Percentiles rank a stretch among this genome's conserved stretches.
Conservation (phyloP, 2,113 vertebrate genomes). For the Nanger granti region DNA sequence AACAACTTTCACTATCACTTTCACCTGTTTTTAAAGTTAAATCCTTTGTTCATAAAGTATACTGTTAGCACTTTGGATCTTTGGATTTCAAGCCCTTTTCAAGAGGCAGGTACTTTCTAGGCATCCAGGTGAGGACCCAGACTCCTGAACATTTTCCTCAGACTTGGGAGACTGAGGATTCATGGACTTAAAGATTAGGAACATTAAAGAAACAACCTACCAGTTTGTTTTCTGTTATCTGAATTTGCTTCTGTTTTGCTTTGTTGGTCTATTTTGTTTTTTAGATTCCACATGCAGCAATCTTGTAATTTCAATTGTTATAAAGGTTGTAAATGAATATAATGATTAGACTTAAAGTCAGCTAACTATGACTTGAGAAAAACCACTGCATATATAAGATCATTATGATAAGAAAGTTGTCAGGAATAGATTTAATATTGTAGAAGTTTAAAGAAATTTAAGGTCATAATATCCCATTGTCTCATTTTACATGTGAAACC, state of each 20-base stretch:
- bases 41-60: neutral
- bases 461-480: neutral
- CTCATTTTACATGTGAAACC: neutral
- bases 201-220: neutral
- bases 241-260: neutral
- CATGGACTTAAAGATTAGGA: neutral
- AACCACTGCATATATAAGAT: neutral
- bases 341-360: neutral
- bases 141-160: neutral
- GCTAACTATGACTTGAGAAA: neutral
- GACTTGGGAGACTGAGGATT: neutral
- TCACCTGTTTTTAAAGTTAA: neutral
- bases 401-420: neutral
- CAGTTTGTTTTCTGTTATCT: neutral
- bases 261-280: neutral
- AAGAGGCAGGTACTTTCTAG: neutral
- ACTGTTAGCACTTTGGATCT: neutral
- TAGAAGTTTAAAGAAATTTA: neutral
- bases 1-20: neutral
- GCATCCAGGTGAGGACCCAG: neutral
- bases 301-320: constrained; percentile 16
- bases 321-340: neutral
- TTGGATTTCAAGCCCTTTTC: neutral
- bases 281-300: neutral
- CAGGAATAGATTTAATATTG: neutral